Evolutionary conservation across 2,797 vertebrate genomes (phyloP).

Genomic region (Chrysolophus pictus): DNA sequence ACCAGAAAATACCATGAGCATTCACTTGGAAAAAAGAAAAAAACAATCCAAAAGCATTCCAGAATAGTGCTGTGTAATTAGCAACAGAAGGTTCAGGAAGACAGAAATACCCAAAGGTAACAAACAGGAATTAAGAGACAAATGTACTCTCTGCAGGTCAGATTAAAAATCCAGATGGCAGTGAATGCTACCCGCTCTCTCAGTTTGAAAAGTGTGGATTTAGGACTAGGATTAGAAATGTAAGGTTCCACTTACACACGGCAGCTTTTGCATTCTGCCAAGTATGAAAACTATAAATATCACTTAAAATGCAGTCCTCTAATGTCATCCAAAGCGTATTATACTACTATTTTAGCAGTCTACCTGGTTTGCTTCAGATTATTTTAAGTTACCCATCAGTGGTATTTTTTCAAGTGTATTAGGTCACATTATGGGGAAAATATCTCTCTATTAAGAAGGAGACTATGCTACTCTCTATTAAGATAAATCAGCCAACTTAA

Average conservation of each 20-base stretch:
- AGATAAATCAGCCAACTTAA: not conserved
- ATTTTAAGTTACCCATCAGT: not conserved
- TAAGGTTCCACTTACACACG: not conserved
- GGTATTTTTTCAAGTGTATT: not conserved
- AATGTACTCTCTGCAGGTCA: not conserved
- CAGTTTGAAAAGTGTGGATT: not conserved
- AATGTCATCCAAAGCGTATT: not conserved
- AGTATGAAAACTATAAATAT: not conserved
- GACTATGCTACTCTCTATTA: not conserved
- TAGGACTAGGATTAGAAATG: not conserved
- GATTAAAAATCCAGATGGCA: not conserved
- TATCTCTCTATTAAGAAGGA: not conserved
- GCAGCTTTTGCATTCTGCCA: not conserved
- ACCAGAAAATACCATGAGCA: not conserved
- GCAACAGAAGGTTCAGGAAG: not conserved
- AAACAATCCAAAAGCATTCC: not conserved
- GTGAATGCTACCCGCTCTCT: not conserved
- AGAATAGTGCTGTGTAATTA: rapidly evolving
- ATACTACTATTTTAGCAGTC: not conserved
- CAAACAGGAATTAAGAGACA: not conserved
- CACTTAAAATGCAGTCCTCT: not conserved
- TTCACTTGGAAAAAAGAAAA: not conserved
- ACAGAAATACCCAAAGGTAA: not conserved
- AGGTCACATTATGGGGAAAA: not conserved
- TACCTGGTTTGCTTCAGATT: not conserved